Percentiles rank a stretch among this genome's conserved stretches.
phyloP scores from a whole-genome alignment of 2,888 invertebrate species.

The Athrips mouffetella region DNA sequence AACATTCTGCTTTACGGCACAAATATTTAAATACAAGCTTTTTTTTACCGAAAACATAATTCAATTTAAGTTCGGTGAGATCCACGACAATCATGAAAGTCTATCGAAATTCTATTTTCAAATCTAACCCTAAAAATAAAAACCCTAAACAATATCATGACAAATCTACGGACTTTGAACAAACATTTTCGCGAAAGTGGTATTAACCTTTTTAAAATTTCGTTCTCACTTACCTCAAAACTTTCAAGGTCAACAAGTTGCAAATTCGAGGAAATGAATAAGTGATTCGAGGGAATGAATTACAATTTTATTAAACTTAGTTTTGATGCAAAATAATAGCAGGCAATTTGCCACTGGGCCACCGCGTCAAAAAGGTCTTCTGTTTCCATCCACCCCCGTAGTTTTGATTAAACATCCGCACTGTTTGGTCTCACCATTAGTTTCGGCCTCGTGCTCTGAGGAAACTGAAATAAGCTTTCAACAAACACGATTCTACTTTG shows the following conservation, averaged over 20 bases:
- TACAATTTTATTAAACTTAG: slow-evolving; percentile 19
- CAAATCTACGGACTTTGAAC: too few species aligned
- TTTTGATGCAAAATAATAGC: slow-evolving; percentile 26
- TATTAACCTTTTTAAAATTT: too few species aligned
- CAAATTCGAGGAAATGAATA: slow-evolving; percentile 12
- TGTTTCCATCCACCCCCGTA: slow-evolving; percentile 25
- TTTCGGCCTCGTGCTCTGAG: slow-evolving; percentile 26
- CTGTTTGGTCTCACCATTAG: slow-evolving; percentile 29
- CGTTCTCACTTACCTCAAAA: slow-evolving; percentile 3
- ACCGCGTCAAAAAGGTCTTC: slow-evolving; percentile 21
- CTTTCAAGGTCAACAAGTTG: slow-evolving; percentile 11
- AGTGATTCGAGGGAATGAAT: slow-evolving; percentile 17
- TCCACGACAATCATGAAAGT: too few species aligned
- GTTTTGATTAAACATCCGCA: slow-evolving; percentile 33
- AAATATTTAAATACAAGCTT: too few species aligned
- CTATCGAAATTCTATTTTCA: too few species aligned
- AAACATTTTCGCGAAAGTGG: too few species aligned
- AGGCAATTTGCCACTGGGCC: slow-evolving; percentile 7
- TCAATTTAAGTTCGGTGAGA: too few species aligned
- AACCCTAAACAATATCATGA: too few species aligned
- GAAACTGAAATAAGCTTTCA: slow-evolving; percentile 30
- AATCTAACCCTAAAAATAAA: too few species aligned
- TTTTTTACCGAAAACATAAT: too few species aligned
- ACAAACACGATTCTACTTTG: slow-evolving; percentile 39
- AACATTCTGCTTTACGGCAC: slow-evolving; percentile 21